These are phyloP conservation scores for Cataglyphis albicans DNA, from an alignment of 2,888 invertebrate genomes.

Conservation along the genomic window DNA sequence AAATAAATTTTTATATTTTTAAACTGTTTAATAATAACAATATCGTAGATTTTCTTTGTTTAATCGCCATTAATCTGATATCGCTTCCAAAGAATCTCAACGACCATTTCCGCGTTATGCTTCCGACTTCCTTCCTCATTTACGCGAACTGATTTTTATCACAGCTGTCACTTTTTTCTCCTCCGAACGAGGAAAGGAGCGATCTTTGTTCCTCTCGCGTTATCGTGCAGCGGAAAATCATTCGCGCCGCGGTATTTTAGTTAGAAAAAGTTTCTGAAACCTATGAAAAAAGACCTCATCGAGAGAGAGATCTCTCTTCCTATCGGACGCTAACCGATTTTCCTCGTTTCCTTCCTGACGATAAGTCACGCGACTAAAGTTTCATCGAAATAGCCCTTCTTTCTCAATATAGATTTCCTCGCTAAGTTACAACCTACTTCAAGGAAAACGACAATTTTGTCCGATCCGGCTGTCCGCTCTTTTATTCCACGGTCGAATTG, in stretches of 20 bases:
- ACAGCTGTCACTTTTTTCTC: background rate
- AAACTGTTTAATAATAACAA: slow-evolving; percentile 8
- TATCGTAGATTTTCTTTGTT: background rate
- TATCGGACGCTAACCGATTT: slow-evolving; percentile 59
- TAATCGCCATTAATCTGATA: slow-evolving; percentile 37
- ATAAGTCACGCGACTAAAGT: slow-evolving; percentile 55
- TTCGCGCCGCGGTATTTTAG: slow-evolving; percentile 32
- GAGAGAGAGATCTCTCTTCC: slow-evolving; percentile 40
- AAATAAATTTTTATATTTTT: slow-evolving; percentile 29
- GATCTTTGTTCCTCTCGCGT: slow-evolving; percentile 33
- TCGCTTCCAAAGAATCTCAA: slow-evolving; percentile 29
- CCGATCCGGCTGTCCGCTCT: slow-evolving; percentile 30
- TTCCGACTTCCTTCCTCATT: slow-evolving; percentile 50
- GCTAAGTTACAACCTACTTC: slow-evolving; percentile 52
- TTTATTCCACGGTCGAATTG: slow-evolving; percentile 42
- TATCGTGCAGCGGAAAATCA: slow-evolving; percentile 19
- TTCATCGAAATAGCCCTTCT: slow-evolving; percentile 56
- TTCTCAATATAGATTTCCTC: slow-evolving; percentile 64
- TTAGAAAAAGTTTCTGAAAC: slow-evolving; percentile 36
- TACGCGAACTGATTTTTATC: slow-evolving; percentile 40
- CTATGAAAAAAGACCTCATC: slow-evolving; percentile 31
- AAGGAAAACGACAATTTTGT: slow-evolving; percentile 43
- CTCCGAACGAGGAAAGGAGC: background rate
- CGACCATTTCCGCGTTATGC: slow-evolving; percentile 10
- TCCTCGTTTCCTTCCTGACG: slow-evolving; percentile 56